Conservation (phyloP, 1,140 invertebrate genomes). For the Drosophila guanche region DNA sequence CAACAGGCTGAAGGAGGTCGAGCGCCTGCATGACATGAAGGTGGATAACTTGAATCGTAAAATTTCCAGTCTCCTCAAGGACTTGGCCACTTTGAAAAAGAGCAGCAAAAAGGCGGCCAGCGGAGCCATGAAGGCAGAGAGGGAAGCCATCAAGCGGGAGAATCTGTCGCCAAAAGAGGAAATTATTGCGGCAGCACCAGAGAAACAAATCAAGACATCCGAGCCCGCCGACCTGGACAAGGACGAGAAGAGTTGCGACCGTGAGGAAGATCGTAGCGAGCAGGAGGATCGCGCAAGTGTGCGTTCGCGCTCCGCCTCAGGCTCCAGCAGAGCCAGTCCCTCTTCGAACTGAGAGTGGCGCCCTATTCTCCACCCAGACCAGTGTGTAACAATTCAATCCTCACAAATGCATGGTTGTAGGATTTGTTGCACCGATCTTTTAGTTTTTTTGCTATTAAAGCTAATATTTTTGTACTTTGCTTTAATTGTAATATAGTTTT, state of each 20-base stretch:
- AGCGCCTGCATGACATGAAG: slow-evolving; percentile 92
- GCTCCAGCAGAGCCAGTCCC: slow-evolving; percentile 68
- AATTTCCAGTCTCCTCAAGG: slow-evolving; percentile 91
- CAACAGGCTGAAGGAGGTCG: slow-evolving; percentile 91
- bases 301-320: slow-evolving; percentile 55
- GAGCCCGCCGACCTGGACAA: slow-evolving; percentile 60
- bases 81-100: slow-evolving; percentile 93
- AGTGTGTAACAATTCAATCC: slow-evolving; percentile 9
- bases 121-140: slow-evolving; percentile 62
- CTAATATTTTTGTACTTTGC: slow-evolving; percentile 58
- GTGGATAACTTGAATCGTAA: slow-evolving; percentile 91
- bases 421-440: slow-evolving; percentile 2
- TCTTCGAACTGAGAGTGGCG: slow-evolving; percentile 65
- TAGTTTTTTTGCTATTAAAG: slow-evolving; percentile 52
- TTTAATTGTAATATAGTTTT: slow-evolving; percentile 77
- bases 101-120: slow-evolving; percentile 87
- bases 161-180: slow-evolving; percentile 80
- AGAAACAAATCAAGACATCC: slow-evolving; percentile 54
- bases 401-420: not conserved
- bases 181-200: slow-evolving; percentile 32
- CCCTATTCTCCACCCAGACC: slow-evolving; percentile 3
- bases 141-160: slow-evolving; percentile 83
- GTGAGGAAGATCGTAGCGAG: slow-evolving; percentile 68
- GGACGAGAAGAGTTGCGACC: slow-evolving; percentile 72
- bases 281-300: slow-evolving; percentile 61